Evolutionary conservation across 92 coral and sea anemone genomes (phyloP), one percentile per base, ranked within the genome.

Genomic region (Epizoanthus rinbou): DNA sequence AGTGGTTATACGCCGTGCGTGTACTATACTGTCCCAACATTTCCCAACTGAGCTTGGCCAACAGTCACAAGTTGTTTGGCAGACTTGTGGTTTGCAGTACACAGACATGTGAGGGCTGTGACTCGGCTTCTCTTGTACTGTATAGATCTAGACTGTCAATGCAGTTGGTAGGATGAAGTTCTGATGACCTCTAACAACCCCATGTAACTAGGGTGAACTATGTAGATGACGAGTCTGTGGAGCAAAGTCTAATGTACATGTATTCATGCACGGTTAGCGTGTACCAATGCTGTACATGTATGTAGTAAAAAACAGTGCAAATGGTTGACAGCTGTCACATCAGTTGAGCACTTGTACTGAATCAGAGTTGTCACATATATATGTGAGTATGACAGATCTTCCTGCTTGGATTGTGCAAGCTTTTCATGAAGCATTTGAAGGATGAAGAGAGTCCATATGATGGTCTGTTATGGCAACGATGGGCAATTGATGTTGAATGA

Each of bases 21-120:
- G 56, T 78, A 78, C 82, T 78, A 78, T 63, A 78, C 82, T 78
- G 56, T 78, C 19, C 82, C 82, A 39, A 57, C 82, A 50, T 78
- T 62, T 60, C 69, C 71, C 41, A 78, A 28, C 66, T 78, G 82
- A 78, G 66, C 66, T 78, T 62, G 54, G 17, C 70, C 58, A 47
- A 41, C 23, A 78, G 71, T 21, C 50, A 16, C 72, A 62, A 78
- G 59, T 78, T 78, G 43, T n/a, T 75, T 39, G 58, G 71, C 31
- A 78, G 37, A 59, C 22, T 39, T 63, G 41, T 31, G 45, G 66
- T 59, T 18, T 22, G 24, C 59, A 78, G 39, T 16, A 25, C 71
- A 16, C n/a, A 65, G 62, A 39, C 43, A 57, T 9, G 14, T 57
- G 47, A 23, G 64, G 63, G 82, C 64, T 78, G 37, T 39, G 66